phyloP scores from a whole-genome alignment of 2,888 invertebrate genomes.

The Hemicrepidius hirtus region DNA sequence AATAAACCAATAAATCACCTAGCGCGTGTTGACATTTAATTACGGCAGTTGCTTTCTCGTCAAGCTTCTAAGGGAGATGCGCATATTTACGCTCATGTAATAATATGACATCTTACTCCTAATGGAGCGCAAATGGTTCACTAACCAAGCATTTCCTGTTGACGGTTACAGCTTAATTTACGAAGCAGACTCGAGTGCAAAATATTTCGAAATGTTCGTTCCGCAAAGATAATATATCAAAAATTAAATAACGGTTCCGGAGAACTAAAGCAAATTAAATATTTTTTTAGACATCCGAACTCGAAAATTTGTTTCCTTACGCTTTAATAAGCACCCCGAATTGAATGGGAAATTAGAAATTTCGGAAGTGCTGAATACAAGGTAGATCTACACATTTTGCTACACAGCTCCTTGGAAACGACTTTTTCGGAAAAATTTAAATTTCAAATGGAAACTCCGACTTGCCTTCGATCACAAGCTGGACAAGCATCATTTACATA shows the following conservation, averaged over 20 bases:
- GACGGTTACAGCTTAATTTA: slow-evolving; percentile 38
- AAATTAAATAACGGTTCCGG: not conserved
- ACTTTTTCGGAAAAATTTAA: not conserved
- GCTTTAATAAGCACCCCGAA: not conserved
- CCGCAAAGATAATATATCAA: slow-evolving; percentile 3
- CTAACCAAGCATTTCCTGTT: slow-evolving; percentile 35
- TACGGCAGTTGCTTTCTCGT: slow-evolving; percentile 45
- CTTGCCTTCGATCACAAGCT: not conserved
- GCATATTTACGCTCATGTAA: slow-evolving; percentile 45
- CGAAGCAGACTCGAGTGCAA: slow-evolving; percentile 17
- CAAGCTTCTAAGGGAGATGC: slow-evolving; percentile 39
- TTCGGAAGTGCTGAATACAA: not conserved
- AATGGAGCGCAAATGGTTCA: slow-evolving; percentile 40
- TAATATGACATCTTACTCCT: slow-evolving; percentile 44
- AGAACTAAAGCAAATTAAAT: not conserved
- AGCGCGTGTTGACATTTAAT: slow-evolving; percentile 41
- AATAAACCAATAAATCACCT: slow-evolving; percentile 42
- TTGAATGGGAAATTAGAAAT: not conserved
- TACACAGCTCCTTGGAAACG: not conserved
- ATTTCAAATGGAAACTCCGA: slow-evolving; percentile 1
- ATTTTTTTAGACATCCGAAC: not conserved
- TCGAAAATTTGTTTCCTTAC: not conserved
- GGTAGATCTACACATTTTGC: not conserved
- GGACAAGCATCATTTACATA: slow-evolving; percentile 2
- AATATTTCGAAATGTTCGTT: slow-evolving; percentile 26